Percentiles rank a stretch among this genome's conserved stretches.
These are phyloP conservation scores for Meandrina meandrites DNA, from an alignment of 92 coral and sea anemone species.

Conservation along the genomic window DNA sequence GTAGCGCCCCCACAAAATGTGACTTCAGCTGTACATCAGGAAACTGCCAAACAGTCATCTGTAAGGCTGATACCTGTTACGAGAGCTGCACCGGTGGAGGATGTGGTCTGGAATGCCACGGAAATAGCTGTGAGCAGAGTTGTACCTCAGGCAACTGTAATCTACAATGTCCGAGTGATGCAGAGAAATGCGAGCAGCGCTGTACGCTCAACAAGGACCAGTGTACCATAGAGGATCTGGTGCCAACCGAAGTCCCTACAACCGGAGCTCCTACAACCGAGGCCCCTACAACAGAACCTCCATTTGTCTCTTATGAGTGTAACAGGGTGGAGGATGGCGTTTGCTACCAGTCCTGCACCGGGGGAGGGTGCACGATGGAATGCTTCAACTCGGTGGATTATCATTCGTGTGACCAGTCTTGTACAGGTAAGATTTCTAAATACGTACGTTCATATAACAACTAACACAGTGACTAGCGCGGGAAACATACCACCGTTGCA, in stretches of 20 bases:
- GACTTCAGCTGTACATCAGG: constrained; percentile 25
- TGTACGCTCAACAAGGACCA: constrained; percentile 25
- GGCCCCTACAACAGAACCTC: too few relatives aligned
- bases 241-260: too few relatives aligned
- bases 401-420: constrained; percentile 23
- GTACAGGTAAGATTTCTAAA: constrained; percentile 20
- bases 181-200: constrained; percentile 19
- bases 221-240: neutral
- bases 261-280: too few relatives aligned
- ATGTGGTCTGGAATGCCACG: constrained; percentile 33
- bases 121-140: constrained; percentile 18
- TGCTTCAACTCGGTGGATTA: neutral
- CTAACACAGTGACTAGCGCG: too few relatives aligned
- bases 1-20: constrained; percentile 13
- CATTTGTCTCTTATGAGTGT: neutral
- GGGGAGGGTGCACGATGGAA: neutral
- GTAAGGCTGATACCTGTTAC: constrained; percentile 27
- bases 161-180: constrained; percentile 20
- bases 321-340: neutral
- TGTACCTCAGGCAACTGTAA: constrained; percentile 28
- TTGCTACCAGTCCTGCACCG: neutral
- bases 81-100: constrained; percentile 30
- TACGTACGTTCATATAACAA: too few relatives aligned
- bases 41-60: constrained; percentile 2
- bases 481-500: too few relatives aligned